Conservation (phyloP, 1,140 invertebrate species). For the Panagrolaimus sp. region DNA sequence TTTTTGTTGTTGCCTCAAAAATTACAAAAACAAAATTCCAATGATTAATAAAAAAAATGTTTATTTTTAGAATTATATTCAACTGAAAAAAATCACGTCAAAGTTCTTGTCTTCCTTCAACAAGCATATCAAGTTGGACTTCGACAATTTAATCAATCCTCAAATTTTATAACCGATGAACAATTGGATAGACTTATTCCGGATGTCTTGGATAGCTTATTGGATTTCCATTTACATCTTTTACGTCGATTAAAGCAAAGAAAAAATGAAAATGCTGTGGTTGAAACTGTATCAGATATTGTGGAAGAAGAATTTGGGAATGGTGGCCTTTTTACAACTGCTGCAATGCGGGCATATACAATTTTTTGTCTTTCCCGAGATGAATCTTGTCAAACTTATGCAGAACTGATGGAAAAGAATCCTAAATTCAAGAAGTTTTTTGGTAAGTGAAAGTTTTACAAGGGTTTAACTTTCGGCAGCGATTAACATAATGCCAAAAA, state of each 20-base stretch:
- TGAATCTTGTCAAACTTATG: conserved; percentile 29
- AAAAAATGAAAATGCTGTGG: conserved; percentile 23
- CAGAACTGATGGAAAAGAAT: conserved; percentile 34
- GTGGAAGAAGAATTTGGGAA: conserved; percentile 33
- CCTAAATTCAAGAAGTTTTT: too few species aligned
- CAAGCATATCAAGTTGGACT: conserved; percentile 48
- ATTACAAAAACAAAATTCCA: too few species aligned
- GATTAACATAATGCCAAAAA: too few species aligned
- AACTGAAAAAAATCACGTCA: conserved; percentile 50
- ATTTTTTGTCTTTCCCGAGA: conserved; percentile 38
- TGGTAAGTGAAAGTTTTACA: too few species aligned
- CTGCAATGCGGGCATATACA: conserved; percentile 42
- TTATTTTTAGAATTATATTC: conserved; percentile 32
- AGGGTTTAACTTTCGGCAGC: too few species aligned
- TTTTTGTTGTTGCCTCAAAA: too few species aligned
- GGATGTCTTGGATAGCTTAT: conserved; percentile 44
- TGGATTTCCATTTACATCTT: conserved; percentile 47
- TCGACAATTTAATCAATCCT: conserved; percentile 31
- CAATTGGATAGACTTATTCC: conserved; percentile 31
- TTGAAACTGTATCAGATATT: conserved; percentile 46
- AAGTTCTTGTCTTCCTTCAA: conserved; percentile 43
- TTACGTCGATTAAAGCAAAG: conserved; percentile 39
- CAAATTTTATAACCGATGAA: conserved; percentile 8
- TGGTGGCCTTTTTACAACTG: conserved; percentile 7
- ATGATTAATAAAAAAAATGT: neutral